These are phyloP conservation scores for Selenia dentaria DNA, from an alignment of 2,888 invertebrate genomes.

Conservation along the genomic window DNA sequence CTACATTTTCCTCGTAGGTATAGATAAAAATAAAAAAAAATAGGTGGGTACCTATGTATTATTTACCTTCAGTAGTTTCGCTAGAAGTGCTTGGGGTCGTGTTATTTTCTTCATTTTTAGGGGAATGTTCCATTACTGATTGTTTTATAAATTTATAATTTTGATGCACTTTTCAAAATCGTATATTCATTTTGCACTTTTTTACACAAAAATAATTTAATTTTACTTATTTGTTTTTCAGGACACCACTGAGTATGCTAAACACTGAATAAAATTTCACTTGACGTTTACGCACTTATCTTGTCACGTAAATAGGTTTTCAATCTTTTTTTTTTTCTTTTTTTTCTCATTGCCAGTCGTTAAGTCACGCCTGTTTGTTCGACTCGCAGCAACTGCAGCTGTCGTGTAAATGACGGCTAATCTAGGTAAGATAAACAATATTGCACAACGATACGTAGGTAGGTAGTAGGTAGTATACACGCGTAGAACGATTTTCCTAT, in stretches of 20 bases:
- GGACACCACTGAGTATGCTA: too few relatives aligned
- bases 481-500: neutral
- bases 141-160: neutral
- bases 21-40: too few relatives aligned
- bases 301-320: constrained; percentile 2
- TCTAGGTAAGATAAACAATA: constrained; percentile 39
- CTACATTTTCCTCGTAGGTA: too few relatives aligned
- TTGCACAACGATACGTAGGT: constrained; percentile 13
- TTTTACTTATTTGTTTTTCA: neutral
- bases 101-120: constrained; percentile 1
- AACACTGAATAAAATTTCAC: too few relatives aligned
- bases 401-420: constrained; percentile 41
- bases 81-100: constrained; percentile 7
- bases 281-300: neutral
- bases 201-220: neutral
- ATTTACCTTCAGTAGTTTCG: constrained; percentile 7
- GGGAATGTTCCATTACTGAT: neutral
- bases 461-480: too few relatives aligned
- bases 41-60: too few relatives aligned
- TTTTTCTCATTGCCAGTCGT: constrained; percentile 1
- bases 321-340: constrained; percentile 3
- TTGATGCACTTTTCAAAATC: neutral
- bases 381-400: constrained; percentile 39
- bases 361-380: neutral
- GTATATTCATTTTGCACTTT: neutral